Base-by-base conservation (phyloP, 2,113 vertebrate species). In the Petaurus breviceps region DNA sequence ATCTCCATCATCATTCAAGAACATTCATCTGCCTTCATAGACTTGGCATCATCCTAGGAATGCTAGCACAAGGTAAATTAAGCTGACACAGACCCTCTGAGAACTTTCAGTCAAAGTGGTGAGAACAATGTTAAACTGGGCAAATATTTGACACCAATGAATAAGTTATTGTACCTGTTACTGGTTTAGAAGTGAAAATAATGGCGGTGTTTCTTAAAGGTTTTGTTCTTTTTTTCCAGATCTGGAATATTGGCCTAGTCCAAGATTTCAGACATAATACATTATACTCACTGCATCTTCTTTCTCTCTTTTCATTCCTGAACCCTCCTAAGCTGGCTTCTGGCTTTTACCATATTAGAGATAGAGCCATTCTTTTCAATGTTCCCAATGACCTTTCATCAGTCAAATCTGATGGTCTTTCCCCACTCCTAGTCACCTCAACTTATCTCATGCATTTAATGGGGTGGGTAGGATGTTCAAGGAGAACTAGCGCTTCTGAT, bases 101-200 rank as follows among this genome's bases (percentile, higher is more conserved):
- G 49, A 51, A 25, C 28, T 28, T 84, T 84, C n/a, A 22, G 68
- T 84, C 37, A 84, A n/a, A n/a, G 37, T 68, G n/a, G n/a, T n/a
- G 37, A 22, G 68, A 84, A n/a, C 68, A 37, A 84, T 84, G 68
- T 84, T 84, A 84, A 84, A 22, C 68, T 22, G 68, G 37, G 16
- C 14, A 84, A 84, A 84, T 19, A 43, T n/a, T n/a, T n/a, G 19
- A 84, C 16, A 43, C 16, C 12, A 14, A 50, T 61, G 23, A 1
- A 3, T 26, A 3, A 16, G 24, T 43, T 49, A 52, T 12, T 46
- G 37, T 92, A 68, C 94, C 43, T 22, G 37, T 8, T 51, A 3
- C 52, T 89, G 57, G 47, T 90, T 93, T 91, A 90, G 43, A 94
- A 53, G 31, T 94, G 53, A 92, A 96, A 91, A 90, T 23, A 23